These are phyloP conservation scores for Erythrolamprus reginae DNA, from an alignment of 2,113 vertebrate genomes.

Conservation along the genomic window DNA sequence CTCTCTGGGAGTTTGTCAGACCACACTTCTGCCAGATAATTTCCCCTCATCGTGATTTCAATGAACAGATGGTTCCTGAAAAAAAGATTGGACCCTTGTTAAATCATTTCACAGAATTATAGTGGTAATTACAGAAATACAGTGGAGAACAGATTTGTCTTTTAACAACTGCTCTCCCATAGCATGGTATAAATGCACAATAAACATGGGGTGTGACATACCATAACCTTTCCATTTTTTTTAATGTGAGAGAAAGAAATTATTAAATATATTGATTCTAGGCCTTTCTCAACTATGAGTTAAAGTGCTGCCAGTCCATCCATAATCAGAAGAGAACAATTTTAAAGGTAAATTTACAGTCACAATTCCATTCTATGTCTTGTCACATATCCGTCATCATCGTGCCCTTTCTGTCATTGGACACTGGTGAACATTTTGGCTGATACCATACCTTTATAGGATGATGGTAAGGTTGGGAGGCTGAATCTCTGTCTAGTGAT, in stretches of 20 bases:
- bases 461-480: background rate
- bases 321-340: background rate
- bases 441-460: background rate
- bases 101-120: background rate
- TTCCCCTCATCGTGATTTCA: background rate
- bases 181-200: background rate
- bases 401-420: too few species aligned
- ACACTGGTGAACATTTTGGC: too few species aligned
- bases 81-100: background rate
- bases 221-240: background rate
- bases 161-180: background rate
- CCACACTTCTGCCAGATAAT: conserved; percentile 24
- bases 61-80: conserved; percentile 16
- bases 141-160: background rate
- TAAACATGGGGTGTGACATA: background rate
- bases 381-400: background rate
- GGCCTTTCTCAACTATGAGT: background rate
- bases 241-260: background rate
- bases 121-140: too few species aligned
- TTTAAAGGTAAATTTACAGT: background rate
- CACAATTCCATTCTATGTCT: background rate
- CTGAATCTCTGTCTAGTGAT: background rate
- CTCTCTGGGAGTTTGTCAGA: conserved; percentile 39
- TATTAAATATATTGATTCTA: background rate
- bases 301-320: background rate